Evolutionary conservation across 2,797 vertebrate genomes (phyloP), one percentile per base, ranked within the genome.

Genomic region (Chaetophractus vellerosus): DNA sequence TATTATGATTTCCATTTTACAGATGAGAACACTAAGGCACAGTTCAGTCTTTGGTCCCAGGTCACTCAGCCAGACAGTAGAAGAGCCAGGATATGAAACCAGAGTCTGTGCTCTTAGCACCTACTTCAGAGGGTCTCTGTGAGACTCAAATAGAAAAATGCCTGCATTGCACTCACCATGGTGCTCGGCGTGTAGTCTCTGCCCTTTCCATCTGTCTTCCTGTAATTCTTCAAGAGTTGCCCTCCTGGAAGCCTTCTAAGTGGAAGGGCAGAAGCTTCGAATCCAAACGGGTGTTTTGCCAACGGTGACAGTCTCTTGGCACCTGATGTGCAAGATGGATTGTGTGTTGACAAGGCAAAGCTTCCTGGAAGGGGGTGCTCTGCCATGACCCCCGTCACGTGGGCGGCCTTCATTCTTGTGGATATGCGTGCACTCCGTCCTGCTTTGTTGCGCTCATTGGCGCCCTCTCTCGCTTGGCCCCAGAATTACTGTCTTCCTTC

Each of bases 271-370:
- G 82, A 89, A 41, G 50, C 64, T 83, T 85, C 69, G 90, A 66
- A 78, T 95, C 59, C 48, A 38, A n/a, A 19, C 78, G 76, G 59
- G 7, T n/a, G 88, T 92, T 41, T n/a, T 92, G 55, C 74, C 24
- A 19, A 45, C 45, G 68, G 64, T 0, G 28, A 69, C 24, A 48
- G 78, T 76, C 41, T 24, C 38, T 68, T 55, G 16, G 63, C 28
- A 41, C 2, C 24, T 33, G 7, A 36, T n/a, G 41, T 45, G 61
- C 48, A 11, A n/a, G 66, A 63, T 21, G 36, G 50, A 50, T 26
- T 59, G 28, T 0, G 1, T 26, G 4, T 50, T 23, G 78, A 82
- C 75, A n/a, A 11, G 33, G 59, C 23, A 23, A 36, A 72, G 69
- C 38, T 64, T 61, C 52, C n/a, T 71, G 38, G 36, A 76, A 85